Evolutionary conservation across 2,113 vertebrate species (phyloP).

Genomic region (Trogon surrucura): DNA sequence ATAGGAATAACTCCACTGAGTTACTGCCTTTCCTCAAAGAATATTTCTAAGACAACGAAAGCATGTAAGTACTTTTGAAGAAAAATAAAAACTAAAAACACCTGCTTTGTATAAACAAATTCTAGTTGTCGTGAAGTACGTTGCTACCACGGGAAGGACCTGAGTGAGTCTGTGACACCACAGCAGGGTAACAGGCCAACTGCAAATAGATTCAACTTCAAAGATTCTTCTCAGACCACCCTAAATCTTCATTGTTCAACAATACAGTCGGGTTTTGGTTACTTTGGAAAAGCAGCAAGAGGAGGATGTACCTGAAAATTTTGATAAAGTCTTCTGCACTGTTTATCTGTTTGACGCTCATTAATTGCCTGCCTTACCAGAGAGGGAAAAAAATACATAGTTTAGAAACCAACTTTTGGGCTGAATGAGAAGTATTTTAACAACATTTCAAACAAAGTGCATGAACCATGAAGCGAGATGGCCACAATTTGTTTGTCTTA

Average conservation of each 20-base stretch:
- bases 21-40: neutral
- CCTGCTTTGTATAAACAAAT: neutral
- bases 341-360: neutral
- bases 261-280: fast-evolving
- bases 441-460: neutral
- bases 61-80: neutral
- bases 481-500: neutral
- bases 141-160: neutral
- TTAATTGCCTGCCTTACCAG: neutral
- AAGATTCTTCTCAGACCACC: neutral
- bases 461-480: neutral
- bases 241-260: neutral
- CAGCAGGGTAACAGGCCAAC: neutral
- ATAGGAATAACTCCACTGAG: neutral
- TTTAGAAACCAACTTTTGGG: neutral
- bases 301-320: neutral
- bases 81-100: neutral
- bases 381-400: neutral
- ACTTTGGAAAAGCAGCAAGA: neutral
- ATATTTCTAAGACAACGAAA: neutral
- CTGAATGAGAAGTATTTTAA: neutral
- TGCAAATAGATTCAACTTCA: no score
- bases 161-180: neutral
- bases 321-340: neutral
- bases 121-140: fast-evolving